Conservation (phyloP, 2,888 invertebrate genomes). For the Cinara cedri region DNA sequence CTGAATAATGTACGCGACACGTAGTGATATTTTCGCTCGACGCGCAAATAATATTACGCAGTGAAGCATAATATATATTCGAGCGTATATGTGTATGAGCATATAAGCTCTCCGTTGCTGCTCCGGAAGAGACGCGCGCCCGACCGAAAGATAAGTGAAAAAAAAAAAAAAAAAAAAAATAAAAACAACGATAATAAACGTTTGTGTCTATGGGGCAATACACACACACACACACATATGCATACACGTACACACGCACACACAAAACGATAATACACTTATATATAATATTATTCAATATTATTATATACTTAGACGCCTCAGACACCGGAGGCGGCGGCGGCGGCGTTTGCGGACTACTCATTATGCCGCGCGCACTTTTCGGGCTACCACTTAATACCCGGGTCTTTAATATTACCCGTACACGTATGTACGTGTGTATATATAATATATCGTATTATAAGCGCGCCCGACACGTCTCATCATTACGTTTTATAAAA, state of each 20-base stretch:
- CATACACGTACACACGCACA: too few relatives aligned
- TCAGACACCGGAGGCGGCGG: constrained; percentile 1
- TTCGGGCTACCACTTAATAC: constrained; percentile 46
- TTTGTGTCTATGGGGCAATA: constrained; percentile 37
- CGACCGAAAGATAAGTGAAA: neutral
- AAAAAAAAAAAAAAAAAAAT: neutral
- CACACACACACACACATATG: too few relatives aligned
- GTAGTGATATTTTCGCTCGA: too few relatives aligned
- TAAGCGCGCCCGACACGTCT: constrained; percentile 14
- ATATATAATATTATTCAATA: neutral
- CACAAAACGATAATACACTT: neutral
- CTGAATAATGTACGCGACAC: too few relatives aligned
- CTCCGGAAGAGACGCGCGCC: constrained; percentile 12
- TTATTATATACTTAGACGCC: neutral
- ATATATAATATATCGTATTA: too few relatives aligned
- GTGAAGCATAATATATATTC: too few relatives aligned
- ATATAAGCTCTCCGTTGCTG: too few relatives aligned
- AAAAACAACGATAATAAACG: constrained; percentile 4
- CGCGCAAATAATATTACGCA: too few relatives aligned
- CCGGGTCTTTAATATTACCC: neutral
- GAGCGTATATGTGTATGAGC: too few relatives aligned
- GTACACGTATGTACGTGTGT: too few relatives aligned
- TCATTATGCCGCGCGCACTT: constrained; percentile 34
- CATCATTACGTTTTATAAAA: neutral
- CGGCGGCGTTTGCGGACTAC: constrained; percentile 33